Base-by-base conservation (phyloP, 2,113 vertebrate species). In the Odobenus rosmarus region DNA sequence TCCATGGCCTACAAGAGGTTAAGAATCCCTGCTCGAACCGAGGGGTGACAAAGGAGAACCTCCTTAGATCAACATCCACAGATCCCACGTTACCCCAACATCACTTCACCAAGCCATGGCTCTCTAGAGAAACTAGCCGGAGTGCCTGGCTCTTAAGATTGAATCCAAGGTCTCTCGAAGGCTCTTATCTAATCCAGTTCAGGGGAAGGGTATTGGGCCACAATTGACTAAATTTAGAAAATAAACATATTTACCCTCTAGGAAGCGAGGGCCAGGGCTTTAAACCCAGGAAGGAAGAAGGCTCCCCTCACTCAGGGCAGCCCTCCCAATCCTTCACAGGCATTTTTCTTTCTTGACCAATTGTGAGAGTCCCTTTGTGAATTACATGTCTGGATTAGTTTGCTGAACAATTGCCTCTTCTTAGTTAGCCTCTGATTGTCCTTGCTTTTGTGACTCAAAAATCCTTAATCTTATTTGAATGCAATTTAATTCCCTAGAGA, bases 391-490 rank as follows among this genome's bases (percentile, higher is more conserved):
- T 97, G 93, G 92, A 98, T 98, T 97, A 97, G 92, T 96, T 87
- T 95, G 86, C 93, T 77, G 92, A 97, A 97, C 95, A 97, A 97
- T 85, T 96, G 95, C 90, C 93, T 95, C 90, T 0, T 95, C 71
- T 97, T 96, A 93, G 92, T 97, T 90, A 96, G 90, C 92, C 96
- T 96, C 96, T 92, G 97, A 97, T 97, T 97, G 95, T 96, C 96
- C 92, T 94, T 96, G 97, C 96, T 96, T 98, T 98, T 96, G 96
- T 97, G 96, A 98, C 96, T 98, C 92, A 95, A 96, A 97, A 96
- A 90, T 83, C 88, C 97, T 97, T 97, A 97, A 98, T 98, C 97
- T 97, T 94, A 93, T 96, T 97, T 97, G 95, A 98, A 97, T 97
- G 97, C 97, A 95, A 79, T 97, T 92, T 97, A 98, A 97, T 98